A percentile compares a stretch with the other conserved stretches of the same genome.
Evolutionary conservation across 2,797 vertebrate genomes (phyloP).

Genomic region (Clangula hyemalis): DNA sequence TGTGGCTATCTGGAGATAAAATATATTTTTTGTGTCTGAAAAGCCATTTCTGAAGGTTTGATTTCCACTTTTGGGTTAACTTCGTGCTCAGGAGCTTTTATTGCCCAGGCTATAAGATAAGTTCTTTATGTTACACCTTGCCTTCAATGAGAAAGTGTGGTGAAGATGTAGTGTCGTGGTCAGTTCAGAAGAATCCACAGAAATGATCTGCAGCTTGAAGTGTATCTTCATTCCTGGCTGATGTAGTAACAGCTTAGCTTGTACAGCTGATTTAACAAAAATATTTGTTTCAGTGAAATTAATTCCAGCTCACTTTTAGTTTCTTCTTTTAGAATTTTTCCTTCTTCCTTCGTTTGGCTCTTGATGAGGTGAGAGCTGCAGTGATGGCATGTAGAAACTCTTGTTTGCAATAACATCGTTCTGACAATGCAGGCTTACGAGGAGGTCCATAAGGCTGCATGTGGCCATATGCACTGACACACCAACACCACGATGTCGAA

Average conservation of each 20-base stretch:
- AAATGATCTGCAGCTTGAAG: background rate
- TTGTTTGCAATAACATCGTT: background rate
- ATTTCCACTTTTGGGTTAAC: background rate
- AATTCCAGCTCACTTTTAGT: slow-evolving; percentile 37
- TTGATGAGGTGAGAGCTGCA: slow-evolving; percentile 33
- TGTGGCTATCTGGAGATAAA: background rate
- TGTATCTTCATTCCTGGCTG: slow-evolving; percentile 23
- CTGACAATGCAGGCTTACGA: background rate
- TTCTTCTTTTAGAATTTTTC: background rate
- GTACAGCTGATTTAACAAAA: slow-evolving; percentile 28
- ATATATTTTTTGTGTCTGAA: background rate
- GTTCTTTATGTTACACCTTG: background rate
- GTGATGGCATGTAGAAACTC: background rate
- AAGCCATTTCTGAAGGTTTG: background rate
- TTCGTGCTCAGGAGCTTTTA: background rate
- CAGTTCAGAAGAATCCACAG: background rate
- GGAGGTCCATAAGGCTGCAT: background rate
- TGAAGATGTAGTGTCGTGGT: background rate
- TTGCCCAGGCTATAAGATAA: background rate
- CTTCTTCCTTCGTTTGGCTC: background rate
- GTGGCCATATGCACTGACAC: background rate
- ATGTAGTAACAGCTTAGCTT: slow-evolving; percentile 23
- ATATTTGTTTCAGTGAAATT: slow-evolving; percentile 57
- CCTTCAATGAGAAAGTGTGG: background rate
- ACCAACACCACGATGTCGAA: background rate